Evolutionary conservation across 2,888 invertebrate genomes (phyloP).

Genomic region (Coelinius sp.): DNA sequence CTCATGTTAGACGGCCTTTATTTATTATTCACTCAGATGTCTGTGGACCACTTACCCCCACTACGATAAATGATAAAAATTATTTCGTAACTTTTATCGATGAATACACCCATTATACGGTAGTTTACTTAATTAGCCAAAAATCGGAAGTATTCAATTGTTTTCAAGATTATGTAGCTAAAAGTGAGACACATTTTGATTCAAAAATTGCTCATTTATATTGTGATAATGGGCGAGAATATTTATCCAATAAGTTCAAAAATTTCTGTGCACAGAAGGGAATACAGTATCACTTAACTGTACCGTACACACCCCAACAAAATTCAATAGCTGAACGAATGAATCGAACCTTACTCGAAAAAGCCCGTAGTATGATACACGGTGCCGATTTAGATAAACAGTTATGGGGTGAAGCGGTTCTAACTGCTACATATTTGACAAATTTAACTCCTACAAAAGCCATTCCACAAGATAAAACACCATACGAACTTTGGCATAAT

Average conservation of each 20-base stretch:
- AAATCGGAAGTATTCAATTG: slow-evolving; percentile 37
- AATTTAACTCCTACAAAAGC: slow-evolving; percentile 27
- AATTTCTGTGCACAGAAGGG: slow-evolving; percentile 15
- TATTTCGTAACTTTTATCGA: slow-evolving; percentile 40
- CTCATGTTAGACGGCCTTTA: slow-evolving; percentile 55
- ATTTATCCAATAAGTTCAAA: slow-evolving; percentile 33
- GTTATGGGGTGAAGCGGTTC: slow-evolving; percentile 26
- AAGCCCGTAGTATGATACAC: slow-evolving; percentile 33
- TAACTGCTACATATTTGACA: slow-evolving; percentile 37
- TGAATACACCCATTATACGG: slow-evolving; percentile 41
- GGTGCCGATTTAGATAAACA: neutral
- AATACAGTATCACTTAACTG: slow-evolving; percentile 23
- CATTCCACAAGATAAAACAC: neutral
- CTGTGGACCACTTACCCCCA: neutral
- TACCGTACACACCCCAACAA: slow-evolving; percentile 59
- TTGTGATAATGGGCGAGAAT: slow-evolving; percentile 36
- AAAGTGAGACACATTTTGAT: slow-evolving; percentile 44
- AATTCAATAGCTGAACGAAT: slow-evolving; percentile 65
- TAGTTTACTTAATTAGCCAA: slow-evolving; percentile 31
- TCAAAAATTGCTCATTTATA: slow-evolving; percentile 34
- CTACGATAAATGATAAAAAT: slow-evolving; percentile 38
- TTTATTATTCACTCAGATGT: slow-evolving; percentile 54
- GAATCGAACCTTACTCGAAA: slow-evolving; percentile 51
- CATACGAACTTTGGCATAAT: slow-evolving; percentile 28
- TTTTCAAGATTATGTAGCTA: slow-evolving; percentile 41